A percentile compares a stretch with the other conserved stretches of the same genome.
Conservation (phyloP, 2,797 vertebrate species). For the Cygnus olor region DNA sequence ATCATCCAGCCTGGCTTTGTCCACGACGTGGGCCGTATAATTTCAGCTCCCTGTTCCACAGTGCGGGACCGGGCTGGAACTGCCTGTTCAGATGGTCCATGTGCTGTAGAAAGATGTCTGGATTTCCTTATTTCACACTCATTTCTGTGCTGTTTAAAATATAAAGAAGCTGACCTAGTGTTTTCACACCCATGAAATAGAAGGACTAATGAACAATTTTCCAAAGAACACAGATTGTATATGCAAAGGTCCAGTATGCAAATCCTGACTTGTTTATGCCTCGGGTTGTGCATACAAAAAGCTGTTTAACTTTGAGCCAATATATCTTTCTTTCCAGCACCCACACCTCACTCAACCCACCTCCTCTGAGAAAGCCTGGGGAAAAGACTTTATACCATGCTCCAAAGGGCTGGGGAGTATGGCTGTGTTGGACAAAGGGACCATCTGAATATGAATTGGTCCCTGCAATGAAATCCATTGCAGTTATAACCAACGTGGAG, state of each 20-base stretch:
- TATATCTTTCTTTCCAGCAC: conserved; percentile 65
- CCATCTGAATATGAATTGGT: not conserved
- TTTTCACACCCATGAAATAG: conserved; percentile 49
- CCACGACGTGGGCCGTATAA: not conserved
- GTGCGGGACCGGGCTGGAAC: not conserved
- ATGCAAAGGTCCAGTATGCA: conserved; percentile 70
- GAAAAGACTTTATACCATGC: conserved; percentile 13
- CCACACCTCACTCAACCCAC: conserved; percentile 60
- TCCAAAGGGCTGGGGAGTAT: not conserved
- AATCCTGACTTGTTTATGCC: conserved; percentile 70
- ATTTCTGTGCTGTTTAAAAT: conserved; percentile 20
- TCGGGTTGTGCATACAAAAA: conserved; percentile 70
- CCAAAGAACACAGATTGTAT: conserved; percentile 24
- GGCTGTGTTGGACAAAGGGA: conserved; percentile 10
- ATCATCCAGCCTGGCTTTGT: not conserved
- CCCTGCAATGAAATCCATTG: not conserved
- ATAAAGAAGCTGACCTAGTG: conserved; percentile 63
- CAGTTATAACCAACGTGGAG: not conserved
- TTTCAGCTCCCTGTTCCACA: not conserved
- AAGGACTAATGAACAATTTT: conserved; percentile 43
- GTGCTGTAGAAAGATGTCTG: not conserved
- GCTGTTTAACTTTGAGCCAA: conserved; percentile 67
- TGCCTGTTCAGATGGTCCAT: not conserved
- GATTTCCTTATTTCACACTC: conserved; percentile 57
- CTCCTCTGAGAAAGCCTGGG: conserved; percentile 39